Conservation (phyloP, 1,140 invertebrate species). For the Cydia fagiglandana region DNA sequence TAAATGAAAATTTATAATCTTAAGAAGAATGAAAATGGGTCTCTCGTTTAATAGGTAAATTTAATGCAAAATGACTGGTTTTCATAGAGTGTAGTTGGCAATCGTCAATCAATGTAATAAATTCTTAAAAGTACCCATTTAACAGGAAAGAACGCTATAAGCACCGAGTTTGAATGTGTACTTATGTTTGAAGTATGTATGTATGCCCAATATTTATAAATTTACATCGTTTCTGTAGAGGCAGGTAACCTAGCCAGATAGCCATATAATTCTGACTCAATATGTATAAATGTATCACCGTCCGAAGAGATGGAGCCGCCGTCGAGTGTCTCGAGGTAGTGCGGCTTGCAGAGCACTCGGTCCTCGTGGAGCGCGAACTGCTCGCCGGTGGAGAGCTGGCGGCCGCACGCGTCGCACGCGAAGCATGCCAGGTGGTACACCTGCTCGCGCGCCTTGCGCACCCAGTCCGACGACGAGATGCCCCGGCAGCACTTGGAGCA, state of each 20-base stretch:
- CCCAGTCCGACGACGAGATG: conserved; percentile 98
- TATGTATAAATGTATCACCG: conserved; percentile 80
- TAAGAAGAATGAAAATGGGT: not conserved
- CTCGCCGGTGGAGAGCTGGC: conserved; percentile 97
- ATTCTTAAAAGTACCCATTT: too few relatives aligned
- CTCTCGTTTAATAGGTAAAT: too few relatives aligned
- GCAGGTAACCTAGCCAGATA: too few relatives aligned
- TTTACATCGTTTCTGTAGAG: too few relatives aligned
- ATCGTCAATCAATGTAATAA: too few relatives aligned
- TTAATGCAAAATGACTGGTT: too few relatives aligned
- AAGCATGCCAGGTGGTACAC: conserved; percentile 99
- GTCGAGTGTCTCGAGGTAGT: conserved; percentile 96
- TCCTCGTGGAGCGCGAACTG: conserved; percentile 97
- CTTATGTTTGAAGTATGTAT: too few relatives aligned
- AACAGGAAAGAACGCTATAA: too few relatives aligned
- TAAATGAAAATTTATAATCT: not conserved
- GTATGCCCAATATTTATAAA: too few relatives aligned
- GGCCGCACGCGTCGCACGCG: conserved; percentile 97
- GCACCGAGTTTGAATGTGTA: not conserved
- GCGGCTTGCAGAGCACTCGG: conserved; percentile 95
- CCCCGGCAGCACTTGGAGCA: conserved; percentile 96
- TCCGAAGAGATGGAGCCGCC: conserved; percentile 93
- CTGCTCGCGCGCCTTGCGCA: conserved; percentile 94
- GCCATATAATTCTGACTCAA: too few relatives aligned
- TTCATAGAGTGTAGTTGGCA: too few relatives aligned